Evolutionary conservation across 1,140 invertebrate species (phyloP).

Genomic region (Drosophila subobscura): DNA sequence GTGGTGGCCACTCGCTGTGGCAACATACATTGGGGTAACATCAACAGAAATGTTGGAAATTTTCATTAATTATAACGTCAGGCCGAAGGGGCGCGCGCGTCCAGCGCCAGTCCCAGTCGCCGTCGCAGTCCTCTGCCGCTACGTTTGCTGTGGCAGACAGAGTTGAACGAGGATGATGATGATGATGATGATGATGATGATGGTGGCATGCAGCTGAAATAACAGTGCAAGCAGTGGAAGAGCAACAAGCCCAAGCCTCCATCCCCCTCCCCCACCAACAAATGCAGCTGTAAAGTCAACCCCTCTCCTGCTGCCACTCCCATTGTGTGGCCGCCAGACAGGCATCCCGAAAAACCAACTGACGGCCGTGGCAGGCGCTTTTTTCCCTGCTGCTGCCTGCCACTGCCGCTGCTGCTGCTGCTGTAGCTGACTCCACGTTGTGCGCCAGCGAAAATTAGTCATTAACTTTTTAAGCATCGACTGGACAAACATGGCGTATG

Average conservation of each 20-base stretch:
- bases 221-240: constrained; percentile 47
- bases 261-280: not conserved
- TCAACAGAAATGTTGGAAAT: constrained; percentile 63
- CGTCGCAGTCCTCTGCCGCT: not conserved
- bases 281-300: constrained; percentile 57
- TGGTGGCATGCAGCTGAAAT: constrained; percentile 67
- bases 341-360: constrained; percentile 44
- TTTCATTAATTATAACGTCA: constrained; percentile 81
- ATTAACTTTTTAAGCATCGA: constrained; percentile 81
- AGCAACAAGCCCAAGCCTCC: not conserved
- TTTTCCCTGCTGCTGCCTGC: constrained; percentile 17
- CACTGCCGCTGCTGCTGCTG: constrained; percentile 1
- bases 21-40: constrained; percentile 13
- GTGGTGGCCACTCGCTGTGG: no score
- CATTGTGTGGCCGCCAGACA: constrained; percentile 8
- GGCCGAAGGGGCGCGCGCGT: constrained; percentile 31
- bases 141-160: not conserved
- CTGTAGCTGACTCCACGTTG: constrained; percentile 34
- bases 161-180: not conserved
- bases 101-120: not conserved
- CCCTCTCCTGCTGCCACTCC: constrained; percentile 18
- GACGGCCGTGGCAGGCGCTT: constrained; percentile 46
- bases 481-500: constrained; percentile 80
- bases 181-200: not conserved
- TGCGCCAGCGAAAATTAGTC: constrained; percentile 72